Evolutionary conservation across 2,888 invertebrate species (phyloP).

Genomic region (Erebia epiphron): DNA sequence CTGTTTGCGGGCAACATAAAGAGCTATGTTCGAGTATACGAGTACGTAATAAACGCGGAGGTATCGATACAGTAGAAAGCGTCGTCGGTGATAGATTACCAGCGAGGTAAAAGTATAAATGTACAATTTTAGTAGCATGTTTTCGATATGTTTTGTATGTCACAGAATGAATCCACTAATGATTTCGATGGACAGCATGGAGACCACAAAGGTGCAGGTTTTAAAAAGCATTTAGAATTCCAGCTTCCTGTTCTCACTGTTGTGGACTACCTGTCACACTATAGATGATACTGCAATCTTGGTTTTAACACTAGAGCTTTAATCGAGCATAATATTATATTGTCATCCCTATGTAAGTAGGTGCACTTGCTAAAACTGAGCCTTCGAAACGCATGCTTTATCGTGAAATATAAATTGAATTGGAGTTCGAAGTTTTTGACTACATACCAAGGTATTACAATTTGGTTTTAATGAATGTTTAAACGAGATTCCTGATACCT

Average conservation of each 20-base stretch:
- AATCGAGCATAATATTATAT: background rate
- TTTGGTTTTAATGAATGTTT: background rate
- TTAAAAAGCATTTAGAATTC: background rate
- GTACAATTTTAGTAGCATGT: conserved; percentile 8
- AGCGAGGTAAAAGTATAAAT: conserved; percentile 10
- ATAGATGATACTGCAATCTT: conserved; percentile 16
- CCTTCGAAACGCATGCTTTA: conserved; percentile 12
- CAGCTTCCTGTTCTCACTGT: background rate
- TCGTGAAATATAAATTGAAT: conserved; percentile 1
- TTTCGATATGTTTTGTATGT: conserved; percentile 3
- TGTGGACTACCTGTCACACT: background rate
- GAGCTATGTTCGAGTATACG: background rate
- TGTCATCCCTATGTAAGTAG: background rate
- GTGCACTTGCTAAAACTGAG: conserved; percentile 9
- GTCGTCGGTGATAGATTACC: background rate
- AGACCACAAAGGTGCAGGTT: conserved; percentile 11
- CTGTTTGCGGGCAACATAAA: background rate
- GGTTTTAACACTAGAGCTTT: conserved; percentile 12
- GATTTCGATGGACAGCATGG: conserved; percentile 3
- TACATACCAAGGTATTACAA: conserved; percentile 1
- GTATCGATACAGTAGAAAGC: background rate
- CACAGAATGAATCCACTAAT: conserved; percentile 4
- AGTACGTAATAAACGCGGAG: background rate
- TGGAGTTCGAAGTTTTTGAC: conserved; percentile 4
- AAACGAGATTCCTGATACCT: background rate